Conservation (phyloP, 2,113 vertebrate species). For the Bufo bufo region DNA sequence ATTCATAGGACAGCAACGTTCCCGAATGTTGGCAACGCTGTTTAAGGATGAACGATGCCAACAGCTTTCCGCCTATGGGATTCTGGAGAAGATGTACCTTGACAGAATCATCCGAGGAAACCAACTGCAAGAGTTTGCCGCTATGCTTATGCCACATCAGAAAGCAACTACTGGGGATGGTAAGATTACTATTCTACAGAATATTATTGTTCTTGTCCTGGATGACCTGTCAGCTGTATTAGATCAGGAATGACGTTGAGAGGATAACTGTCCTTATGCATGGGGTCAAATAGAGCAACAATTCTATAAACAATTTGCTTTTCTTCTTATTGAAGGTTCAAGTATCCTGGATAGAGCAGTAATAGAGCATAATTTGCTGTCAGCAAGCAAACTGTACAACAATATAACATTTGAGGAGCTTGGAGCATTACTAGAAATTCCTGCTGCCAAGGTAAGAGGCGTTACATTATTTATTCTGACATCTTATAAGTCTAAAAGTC, state of each 20-base stretch:
- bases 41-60: conserved; percentile 99
- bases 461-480: not conserved
- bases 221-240: not conserved
- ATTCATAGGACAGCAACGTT: conserved; percentile 90
- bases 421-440: conserved; percentile 95
- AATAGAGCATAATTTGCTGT: conserved; percentile 97
- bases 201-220: too few species aligned
- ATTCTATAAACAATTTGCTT: too few species aligned
- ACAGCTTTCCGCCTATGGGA: conserved; percentile 95
- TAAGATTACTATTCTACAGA: conserved; percentile 59
- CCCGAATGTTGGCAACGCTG: conserved; percentile 95
- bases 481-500: not conserved
- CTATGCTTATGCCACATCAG: conserved; percentile 98
- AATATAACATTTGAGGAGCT: conserved; percentile 99
- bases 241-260: not conserved
- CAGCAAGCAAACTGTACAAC: conserved; percentile 98
- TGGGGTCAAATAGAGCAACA: not conserved
- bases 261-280: too few species aligned
- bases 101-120: conserved; percentile 97
- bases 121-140: conserved; percentile 96
- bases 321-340: conserved; percentile 77
- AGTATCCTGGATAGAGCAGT: conserved; percentile 98
- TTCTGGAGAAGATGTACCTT: conserved; percentile 98
- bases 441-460: conserved; percentile 89
- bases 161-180: conserved; percentile 97